phyloP scores from a whole-genome alignment of 2,888 invertebrate genomes.

The Drosophila suboccidentalis region DNA sequence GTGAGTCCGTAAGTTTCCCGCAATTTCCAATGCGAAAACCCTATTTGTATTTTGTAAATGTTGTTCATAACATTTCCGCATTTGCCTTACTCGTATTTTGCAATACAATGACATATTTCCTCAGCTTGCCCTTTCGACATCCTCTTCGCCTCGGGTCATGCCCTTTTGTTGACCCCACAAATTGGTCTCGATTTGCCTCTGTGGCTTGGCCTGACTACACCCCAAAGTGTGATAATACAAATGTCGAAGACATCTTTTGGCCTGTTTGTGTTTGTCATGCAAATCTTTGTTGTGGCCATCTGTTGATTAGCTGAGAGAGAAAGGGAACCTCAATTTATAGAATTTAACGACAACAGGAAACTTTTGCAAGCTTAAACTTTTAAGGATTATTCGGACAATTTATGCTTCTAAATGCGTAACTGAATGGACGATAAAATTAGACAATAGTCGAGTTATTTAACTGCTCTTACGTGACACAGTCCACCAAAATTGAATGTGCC shows the following conservation, averaged over 20 bases:
- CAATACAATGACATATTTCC: constrained; percentile 17
- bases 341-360: not conserved
- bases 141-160: constrained; percentile 28
- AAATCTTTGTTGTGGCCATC: constrained; percentile 53
- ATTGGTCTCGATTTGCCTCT: constrained; percentile 27
- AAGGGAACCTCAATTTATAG: not conserved
- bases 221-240: constrained; percentile 37
- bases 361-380: not conserved
- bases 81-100: constrained; percentile 6
- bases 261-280: constrained; percentile 10
- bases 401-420: not conserved
- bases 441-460: constrained; percentile 16
- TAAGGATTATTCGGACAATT: not conserved
- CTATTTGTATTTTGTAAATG: constrained; percentile 28
- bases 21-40: not conserved
- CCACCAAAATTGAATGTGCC: constrained; percentile 29
- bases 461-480: constrained; percentile 42
- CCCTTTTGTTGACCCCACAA: constrained; percentile 45
- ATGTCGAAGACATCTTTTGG: constrained; percentile 33
- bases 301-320: constrained; percentile 24
- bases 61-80: constrained; percentile 15
- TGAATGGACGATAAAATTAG: constrained; percentile 9
- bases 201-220: constrained; percentile 13
- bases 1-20: constrained; percentile 7
- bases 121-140: not conserved